These are phyloP conservation scores for Atherinosoma microstoma DNA, from an alignment of 2,797 vertebrate genomes.

Conservation along the genomic window DNA sequence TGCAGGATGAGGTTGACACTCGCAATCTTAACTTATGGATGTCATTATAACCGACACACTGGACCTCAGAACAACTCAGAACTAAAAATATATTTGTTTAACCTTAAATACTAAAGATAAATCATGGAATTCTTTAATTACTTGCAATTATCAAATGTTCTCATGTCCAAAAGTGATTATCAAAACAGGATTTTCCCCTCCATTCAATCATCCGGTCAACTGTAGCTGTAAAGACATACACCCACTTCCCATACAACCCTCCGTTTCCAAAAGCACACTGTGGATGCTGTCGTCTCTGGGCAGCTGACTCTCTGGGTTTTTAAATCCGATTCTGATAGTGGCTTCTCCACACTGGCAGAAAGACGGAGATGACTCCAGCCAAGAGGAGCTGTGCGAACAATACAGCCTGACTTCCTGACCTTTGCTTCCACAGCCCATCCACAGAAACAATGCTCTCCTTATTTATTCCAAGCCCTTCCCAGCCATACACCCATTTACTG, in stretches of 20 bases:
- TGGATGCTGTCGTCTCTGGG: constrained; percentile 47
- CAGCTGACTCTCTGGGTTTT: constrained; percentile 39
- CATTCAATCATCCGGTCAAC: constrained; percentile 44
- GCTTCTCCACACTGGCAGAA: constrained; percentile 31
- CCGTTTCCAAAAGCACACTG: constrained; percentile 58
- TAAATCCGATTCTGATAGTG: constrained; percentile 27
- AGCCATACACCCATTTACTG: constrained; percentile 61
- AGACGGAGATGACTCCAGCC: constrained; percentile 59
- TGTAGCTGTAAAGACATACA: constrained; percentile 44
- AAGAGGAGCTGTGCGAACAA: constrained; percentile 74
- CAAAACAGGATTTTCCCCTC: constrained; percentile 44
- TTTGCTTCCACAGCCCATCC: constrained; percentile 61
- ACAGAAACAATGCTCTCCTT: constrained; percentile 80
- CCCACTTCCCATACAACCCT: constrained; percentile 52
- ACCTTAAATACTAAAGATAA: constrained; percentile 29
- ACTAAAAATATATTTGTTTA: constrained; percentile 28
- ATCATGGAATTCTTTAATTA: constrained; percentile 17
- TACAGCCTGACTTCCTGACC: constrained; percentile 81
- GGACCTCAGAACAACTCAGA: not conserved
- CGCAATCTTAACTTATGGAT: not conserved
- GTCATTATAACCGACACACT: not conserved
- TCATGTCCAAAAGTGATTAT: constrained; percentile 29
- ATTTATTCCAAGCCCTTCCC: constrained; percentile 73
- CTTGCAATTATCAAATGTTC: constrained; percentile 22
- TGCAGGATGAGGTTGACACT: not conserved